Evolutionary conservation across 2,888 invertebrate genomes (phyloP).

Genomic region (Antheraea yamamai): DNA sequence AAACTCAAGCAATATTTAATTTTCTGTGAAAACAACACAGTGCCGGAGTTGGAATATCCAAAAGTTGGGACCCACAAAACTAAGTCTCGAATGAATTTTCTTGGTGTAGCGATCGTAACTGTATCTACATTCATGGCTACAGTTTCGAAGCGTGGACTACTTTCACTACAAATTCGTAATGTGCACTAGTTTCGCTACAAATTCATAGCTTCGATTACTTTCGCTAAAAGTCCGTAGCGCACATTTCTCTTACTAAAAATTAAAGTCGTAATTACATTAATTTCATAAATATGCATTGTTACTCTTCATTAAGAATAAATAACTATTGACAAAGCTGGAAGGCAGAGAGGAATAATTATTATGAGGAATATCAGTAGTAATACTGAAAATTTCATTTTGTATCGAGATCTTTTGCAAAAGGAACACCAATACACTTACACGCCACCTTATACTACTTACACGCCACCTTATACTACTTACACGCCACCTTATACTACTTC

Average conservation of each 20-base stretch:
- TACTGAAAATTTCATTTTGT: not conserved
- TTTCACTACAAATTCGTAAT: not conserved
- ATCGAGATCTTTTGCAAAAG: not conserved
- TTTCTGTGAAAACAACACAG: not conserved
- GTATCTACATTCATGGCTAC: not conserved
- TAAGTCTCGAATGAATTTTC: not conserved
- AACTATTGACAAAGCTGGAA: not conserved
- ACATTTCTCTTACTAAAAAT: not conserved
- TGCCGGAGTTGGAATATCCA: not conserved
- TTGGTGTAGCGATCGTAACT: not conserved
- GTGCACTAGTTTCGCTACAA: not conserved
- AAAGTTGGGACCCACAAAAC: not conserved
- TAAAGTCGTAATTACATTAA: not conserved
- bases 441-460: not conserved
- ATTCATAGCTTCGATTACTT: too few relatives aligned
- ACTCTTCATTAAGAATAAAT: not conserved
- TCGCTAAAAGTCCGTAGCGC: not conserved
- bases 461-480: not conserved
- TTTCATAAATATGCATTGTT: not conserved
- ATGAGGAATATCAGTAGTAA: not conserved
- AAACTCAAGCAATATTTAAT: not conserved
- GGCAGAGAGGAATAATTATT: too few relatives aligned
- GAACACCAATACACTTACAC: not conserved
- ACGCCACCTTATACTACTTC: not conserved
- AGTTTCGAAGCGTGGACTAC: not conserved